phyloP scores from a whole-genome alignment of 2,113 vertebrate genomes.

The Myrmophylax atrothorax region DNA sequence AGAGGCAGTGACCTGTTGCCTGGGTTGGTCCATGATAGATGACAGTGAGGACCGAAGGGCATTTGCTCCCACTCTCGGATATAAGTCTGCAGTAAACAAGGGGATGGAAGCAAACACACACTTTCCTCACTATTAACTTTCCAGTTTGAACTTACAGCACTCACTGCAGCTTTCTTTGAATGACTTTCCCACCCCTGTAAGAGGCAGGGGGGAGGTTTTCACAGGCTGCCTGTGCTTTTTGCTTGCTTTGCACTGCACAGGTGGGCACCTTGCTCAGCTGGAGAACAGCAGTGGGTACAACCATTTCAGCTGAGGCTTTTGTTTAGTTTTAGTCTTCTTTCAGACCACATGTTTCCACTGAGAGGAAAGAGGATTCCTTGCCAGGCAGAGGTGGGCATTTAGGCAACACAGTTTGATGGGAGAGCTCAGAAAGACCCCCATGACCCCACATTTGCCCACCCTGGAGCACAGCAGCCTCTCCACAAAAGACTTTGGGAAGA shows the following conservation, averaged over 20 bases:
- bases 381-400: neutral
- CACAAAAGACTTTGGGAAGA: neutral
- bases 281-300: neutral
- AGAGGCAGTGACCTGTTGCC: neutral
- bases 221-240: neutral
- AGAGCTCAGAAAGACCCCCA: neutral
- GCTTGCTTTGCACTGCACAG: neutral
- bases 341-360: neutral
- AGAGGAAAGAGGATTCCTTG: neutral
- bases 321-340: neutral
- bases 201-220: neutral
- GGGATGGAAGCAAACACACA: rapidly evolving
- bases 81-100: neutral
- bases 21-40: neutral
- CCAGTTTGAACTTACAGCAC: neutral
- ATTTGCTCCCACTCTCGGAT: neutral
- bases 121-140: neutral
- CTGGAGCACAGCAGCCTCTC: neutral
- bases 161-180: neutral
- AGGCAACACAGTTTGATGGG: neutral
- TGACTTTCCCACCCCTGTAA: neutral
- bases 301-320: rapidly evolving
- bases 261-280: rapidly evolving
- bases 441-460: neutral
- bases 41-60: rapidly evolving